phyloP scores from a whole-genome alignment of 1,140 invertebrate genomes.

The Parasteatoda tepidariorum region DNA sequence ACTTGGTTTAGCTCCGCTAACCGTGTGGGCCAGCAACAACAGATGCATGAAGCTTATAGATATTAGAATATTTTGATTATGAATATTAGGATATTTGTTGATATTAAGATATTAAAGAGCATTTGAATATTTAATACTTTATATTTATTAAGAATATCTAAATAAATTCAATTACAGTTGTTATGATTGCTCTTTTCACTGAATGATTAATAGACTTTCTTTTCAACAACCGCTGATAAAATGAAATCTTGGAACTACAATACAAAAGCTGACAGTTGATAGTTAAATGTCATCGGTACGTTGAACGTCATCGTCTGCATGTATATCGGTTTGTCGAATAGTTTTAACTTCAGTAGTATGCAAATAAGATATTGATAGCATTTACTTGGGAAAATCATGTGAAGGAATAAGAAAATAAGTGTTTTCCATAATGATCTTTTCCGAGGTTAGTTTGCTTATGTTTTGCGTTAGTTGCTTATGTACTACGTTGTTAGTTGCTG shows the following conservation, averaged over 20 bases:
- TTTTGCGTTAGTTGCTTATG: too few relatives aligned
- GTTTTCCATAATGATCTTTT: slow-evolving; percentile 41
- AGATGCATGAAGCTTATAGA: too few relatives aligned
- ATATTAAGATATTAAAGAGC: too few relatives aligned
- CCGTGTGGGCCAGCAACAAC: too few relatives aligned
- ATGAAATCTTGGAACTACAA: background rate
- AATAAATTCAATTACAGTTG: background rate
- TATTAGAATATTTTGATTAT: too few relatives aligned
- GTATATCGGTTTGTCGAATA: slow-evolving; percentile 23
- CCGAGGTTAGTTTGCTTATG: slow-evolving; percentile 21
- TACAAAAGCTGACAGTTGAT: slow-evolving; percentile 39
- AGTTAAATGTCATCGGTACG: background rate
- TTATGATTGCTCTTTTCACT: background rate
- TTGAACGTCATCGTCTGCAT: slow-evolving; percentile 37
- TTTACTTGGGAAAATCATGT: slow-evolving; percentile 40
- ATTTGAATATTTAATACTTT: too few relatives aligned
- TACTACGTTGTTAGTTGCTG: too few relatives aligned
- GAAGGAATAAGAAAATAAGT: slow-evolving; percentile 32
- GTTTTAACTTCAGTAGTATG: slow-evolving; percentile 19
- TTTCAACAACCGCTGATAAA: slow-evolving; percentile 21
- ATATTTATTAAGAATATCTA: too few relatives aligned
- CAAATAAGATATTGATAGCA: slow-evolving; percentile 51
- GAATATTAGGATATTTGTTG: too few relatives aligned
- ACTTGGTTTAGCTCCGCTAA: too few relatives aligned
- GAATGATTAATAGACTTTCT: slow-evolving; percentile 3